Percentiles rank a stretch among this genome's conserved stretches.
Evolutionary conservation across 2,113 vertebrate species (phyloP).

Genomic region (Alexandromys fortis): DNA sequence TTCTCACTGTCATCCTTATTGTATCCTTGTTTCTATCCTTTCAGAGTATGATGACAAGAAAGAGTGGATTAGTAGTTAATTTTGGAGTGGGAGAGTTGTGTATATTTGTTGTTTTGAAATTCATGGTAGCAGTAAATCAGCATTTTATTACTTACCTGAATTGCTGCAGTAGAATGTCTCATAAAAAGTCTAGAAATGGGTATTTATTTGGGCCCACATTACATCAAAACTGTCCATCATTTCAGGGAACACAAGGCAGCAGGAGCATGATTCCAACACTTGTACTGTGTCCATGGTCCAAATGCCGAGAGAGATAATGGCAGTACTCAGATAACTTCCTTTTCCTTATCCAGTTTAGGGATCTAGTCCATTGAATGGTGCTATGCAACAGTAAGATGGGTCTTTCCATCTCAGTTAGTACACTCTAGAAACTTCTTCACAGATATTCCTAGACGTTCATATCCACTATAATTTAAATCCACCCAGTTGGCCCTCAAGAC

Average conservation of each 20-base stretch:
- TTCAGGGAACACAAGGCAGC: not conserved
- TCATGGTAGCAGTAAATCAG: too few species aligned
- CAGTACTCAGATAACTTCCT: not conserved
- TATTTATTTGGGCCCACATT: not conserved
- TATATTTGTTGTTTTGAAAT: not conserved
- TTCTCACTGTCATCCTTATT: not conserved
- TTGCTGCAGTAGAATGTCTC: not conserved
- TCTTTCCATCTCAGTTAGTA: not conserved
- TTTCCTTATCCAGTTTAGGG: not conserved
- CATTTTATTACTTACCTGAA: not conserved
- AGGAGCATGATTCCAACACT: too few species aligned
- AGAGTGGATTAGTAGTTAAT: not conserved
- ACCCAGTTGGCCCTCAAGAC: not conserved
- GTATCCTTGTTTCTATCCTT: not conserved
- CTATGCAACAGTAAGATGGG: not conserved
- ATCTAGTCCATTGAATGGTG: not conserved
- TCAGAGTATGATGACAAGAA: not conserved
- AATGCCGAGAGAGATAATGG: not conserved
- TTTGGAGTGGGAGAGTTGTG: too few species aligned
- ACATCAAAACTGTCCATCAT: too few species aligned
- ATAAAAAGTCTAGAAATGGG: too few species aligned
- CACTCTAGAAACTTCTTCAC: not conserved
- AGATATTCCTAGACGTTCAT: not conserved
- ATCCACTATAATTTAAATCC: not conserved
- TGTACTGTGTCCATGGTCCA: not conserved